Evolutionary conservation across 2,888 invertebrate species (phyloP).

Genomic region (Tenthredo amoena): DNA sequence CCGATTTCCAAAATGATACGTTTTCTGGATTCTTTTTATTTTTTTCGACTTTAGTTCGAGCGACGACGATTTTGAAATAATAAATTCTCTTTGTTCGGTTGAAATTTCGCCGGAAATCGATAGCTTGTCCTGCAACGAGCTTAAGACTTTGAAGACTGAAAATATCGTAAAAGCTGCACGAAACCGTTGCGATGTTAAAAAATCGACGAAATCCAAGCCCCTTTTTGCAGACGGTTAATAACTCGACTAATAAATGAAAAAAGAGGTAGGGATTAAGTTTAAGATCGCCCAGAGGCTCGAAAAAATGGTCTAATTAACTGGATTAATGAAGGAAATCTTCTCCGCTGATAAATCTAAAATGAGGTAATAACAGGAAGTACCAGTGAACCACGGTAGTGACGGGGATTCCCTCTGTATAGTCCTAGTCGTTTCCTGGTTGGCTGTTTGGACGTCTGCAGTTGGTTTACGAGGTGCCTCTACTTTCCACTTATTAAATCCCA

Average conservation of each 20-base stretch:
- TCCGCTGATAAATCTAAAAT: slow-evolving; percentile 26
- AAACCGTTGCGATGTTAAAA: background rate
- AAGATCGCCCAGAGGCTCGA: background rate
- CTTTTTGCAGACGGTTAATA: background rate
- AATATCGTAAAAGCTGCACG: background rate
- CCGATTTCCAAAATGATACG: background rate
- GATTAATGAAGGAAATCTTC: slow-evolving; percentile 13
- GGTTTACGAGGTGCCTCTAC: slow-evolving; percentile 48
- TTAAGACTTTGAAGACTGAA: background rate
- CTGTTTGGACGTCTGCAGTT: slow-evolving; percentile 23
- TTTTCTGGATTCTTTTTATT: background rate
- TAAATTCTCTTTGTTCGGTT: slow-evolving; percentile 14
- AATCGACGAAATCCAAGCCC: background rate
- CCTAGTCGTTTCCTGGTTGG: slow-evolving; percentile 17
- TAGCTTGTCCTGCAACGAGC: background rate
- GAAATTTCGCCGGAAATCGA: background rate
- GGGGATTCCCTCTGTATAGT: slow-evolving; percentile 27
- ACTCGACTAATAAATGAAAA: background rate
- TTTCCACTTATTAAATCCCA: slow-evolving; percentile 53
- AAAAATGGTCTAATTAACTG: slow-evolving; percentile 14
- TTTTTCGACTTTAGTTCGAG: background rate
- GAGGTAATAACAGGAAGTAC: slow-evolving; percentile 32
- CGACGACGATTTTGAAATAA: background rate
- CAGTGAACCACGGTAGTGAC: background rate
- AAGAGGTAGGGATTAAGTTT: background rate